Evolutionary conservation across 2,113 vertebrate species (phyloP).

Genomic region (Megalops atlanticus): DNA sequence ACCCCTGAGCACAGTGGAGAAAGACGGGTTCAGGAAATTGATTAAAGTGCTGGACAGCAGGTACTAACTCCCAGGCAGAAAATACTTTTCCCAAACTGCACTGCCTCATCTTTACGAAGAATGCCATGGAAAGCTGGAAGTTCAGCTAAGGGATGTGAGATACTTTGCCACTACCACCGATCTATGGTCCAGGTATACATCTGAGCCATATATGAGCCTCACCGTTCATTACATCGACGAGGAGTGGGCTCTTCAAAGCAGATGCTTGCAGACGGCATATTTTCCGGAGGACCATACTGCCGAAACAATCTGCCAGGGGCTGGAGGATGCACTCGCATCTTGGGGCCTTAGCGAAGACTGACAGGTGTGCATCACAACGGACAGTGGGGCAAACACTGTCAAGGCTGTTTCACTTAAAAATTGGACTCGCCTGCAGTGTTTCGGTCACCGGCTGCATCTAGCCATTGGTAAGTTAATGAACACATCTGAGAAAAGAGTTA

Average conservation of each 20-base stretch:
- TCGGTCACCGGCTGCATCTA: no score
- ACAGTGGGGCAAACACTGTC: background rate
- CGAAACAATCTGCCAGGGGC: constrained; percentile 15
- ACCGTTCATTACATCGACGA: background rate
- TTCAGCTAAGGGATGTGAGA: background rate
- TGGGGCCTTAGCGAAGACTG: constrained; percentile 22
- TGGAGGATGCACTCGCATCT: constrained; percentile 20
- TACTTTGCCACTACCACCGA: background rate
- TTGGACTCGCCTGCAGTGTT: no score
- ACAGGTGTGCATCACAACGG: constrained; percentile 24
- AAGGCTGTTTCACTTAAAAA: no score
- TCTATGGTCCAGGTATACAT: background rate
- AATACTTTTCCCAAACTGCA: background rate
- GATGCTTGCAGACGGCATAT: background rate
- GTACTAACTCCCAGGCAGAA: background rate
- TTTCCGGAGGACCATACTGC: background rate
- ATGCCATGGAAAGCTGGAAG: background rate
- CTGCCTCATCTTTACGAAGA: background rate
- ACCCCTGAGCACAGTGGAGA: background rate
- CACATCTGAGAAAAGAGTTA: no score
- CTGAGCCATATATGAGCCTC: background rate
- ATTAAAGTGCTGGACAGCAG: background rate
- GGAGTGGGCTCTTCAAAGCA: constrained; percentile 26
- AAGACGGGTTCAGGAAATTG: background rate
- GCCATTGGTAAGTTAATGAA: no score